Evolutionary conservation across 2,888 invertebrate species (phyloP), one percentile per base, ranked within the genome.

Genomic region (Cyclophora albipunctata): DNA sequence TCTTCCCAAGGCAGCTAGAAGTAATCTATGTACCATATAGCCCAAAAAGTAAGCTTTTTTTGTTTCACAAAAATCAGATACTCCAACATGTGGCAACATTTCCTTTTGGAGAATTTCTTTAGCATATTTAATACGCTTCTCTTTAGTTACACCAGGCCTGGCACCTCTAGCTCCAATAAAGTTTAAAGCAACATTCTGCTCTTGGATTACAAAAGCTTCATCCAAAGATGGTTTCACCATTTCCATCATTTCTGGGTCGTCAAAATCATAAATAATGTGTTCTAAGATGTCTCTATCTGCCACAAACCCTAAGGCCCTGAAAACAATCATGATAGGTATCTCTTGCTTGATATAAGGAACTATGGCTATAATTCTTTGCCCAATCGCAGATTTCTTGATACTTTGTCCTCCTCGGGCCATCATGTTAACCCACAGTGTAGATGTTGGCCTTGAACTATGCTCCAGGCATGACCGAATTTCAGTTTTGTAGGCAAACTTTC

Each of bases 241-340:
- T 91, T 99, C 99, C 99, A 99, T 99, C 98, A 99, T 99, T 90
- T 99, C 99, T 4, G 98, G 99, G 85, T 99, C 99, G 82, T 99
- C 98, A 86, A 99, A 99, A 77, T 99, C 99, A 79, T 99, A 99
- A 70, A 99, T 99, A 57, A 99, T 99, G 73, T 99, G 99, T 76
- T 99, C 99, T 34, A 99, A 90, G 70, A 99, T 99, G 85, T 99
- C 99, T 71, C 99, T 92, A 84, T 99, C 99, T 5, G 99, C 98
- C 44, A 99, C 99, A 87, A 99, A 99, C 40, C 99, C 99, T 53
- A 98, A 89, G n/a, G 99, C 99, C 76, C 99, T 92, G 78, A 99
- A 99, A 2, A 99, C 99, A 75, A 99, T 98, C 95, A 99, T 99
- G 52, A 99, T 98, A 0, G 99, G 99, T 67, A 99, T 99, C 90